A percentile compares a stretch with the other conserved stretches of the same genome.
These are phyloP conservation scores for Amphipyra tragopoginis DNA, from an alignment of 2,888 invertebrate species.

Conservation along the genomic window DNA sequence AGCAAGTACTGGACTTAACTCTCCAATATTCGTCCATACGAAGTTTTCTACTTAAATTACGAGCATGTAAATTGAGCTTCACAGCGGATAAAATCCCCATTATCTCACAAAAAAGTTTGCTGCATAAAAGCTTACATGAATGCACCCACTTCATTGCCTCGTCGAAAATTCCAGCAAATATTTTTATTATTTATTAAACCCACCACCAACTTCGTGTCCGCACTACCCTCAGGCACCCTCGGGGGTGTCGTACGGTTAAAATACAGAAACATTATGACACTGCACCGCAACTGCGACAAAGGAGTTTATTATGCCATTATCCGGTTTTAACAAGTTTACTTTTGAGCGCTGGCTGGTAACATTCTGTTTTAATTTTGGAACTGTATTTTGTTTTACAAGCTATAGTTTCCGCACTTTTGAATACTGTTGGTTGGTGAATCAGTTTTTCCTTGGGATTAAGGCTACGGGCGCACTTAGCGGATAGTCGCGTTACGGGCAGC, in stretches of 20 bases:
- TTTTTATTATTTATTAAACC: conserved; percentile 37
- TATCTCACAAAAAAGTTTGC: too few species aligned
- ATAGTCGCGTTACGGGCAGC: too few species aligned
- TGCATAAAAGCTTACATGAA: not conserved
- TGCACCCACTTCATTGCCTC: conserved; percentile 4
- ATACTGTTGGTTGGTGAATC: too few species aligned
- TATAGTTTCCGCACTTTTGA: too few species aligned
- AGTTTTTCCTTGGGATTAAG: too few species aligned
- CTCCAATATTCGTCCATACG: too few species aligned
- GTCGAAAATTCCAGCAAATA: conserved; percentile 27
- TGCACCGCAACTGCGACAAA: conserved; percentile 42
- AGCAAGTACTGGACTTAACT: too few species aligned
- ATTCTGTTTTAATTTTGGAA: conserved; percentile 7
- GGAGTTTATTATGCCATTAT: conserved; percentile 43
- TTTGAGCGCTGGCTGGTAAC: conserved; percentile 17
- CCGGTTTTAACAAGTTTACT: conserved; percentile 19
- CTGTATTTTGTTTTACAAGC: conserved; percentile 18
- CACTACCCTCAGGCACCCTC: conserved; percentile 21
- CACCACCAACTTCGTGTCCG: conserved; percentile 18
- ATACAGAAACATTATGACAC: conserved; percentile 32
- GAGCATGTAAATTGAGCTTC: too few species aligned
- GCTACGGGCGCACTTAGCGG: too few species aligned
- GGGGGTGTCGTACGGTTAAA: conserved; percentile 29
- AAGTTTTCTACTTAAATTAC: too few species aligned
- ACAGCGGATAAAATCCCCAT: too few species aligned